A percentile compares a stretch with the other conserved stretches of the same genome.
phyloP scores from a whole-genome alignment of 37 sponge, comb jelly and placozoan genomes.

The Bolinopsis microptera region DNA sequence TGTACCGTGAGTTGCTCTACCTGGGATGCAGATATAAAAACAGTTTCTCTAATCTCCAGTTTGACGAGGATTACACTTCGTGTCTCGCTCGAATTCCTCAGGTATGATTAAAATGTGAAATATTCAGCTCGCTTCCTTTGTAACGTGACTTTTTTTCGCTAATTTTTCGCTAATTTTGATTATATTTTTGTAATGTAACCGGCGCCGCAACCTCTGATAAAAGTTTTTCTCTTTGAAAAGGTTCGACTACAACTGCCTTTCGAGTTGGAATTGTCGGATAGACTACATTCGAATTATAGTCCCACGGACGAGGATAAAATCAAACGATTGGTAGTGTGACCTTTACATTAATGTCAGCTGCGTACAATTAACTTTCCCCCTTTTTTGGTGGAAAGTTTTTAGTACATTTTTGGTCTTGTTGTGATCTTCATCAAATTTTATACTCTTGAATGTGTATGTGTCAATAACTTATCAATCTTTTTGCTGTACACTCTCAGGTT shows the following conservation, averaged over 20 bases:
- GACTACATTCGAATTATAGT: not conserved
- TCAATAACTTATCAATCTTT: too few species aligned
- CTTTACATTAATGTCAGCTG: not conserved
- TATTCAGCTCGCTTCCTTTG: not conserved
- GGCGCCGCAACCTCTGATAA: too few species aligned
- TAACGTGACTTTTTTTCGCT: not conserved
- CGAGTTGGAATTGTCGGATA: constrained; percentile 28
- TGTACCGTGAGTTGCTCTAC: constrained; percentile 33
- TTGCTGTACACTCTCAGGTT: too few species aligned
- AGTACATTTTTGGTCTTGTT: not conserved
- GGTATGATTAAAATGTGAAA: not conserved
- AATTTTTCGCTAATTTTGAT: not conserved
- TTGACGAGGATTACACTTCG: constrained; percentile 3
- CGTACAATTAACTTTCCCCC: not conserved
- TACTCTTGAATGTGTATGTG: not conserved
- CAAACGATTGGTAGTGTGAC: constrained; percentile 33
- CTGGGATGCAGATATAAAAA: constrained; percentile 55
- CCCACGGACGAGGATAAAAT: not conserved
- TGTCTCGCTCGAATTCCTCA: constrained; percentile 26
- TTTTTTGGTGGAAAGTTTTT: not conserved
- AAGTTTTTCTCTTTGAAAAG: not conserved
- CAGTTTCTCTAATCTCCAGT: constrained; percentile 16
- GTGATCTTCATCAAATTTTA: not conserved
- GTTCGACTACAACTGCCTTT: not conserved
- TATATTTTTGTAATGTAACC: not conserved